Evolutionary conservation across 1,140 invertebrate species (phyloP).

Genomic region (Dinothrombium tinctorium): DNA sequence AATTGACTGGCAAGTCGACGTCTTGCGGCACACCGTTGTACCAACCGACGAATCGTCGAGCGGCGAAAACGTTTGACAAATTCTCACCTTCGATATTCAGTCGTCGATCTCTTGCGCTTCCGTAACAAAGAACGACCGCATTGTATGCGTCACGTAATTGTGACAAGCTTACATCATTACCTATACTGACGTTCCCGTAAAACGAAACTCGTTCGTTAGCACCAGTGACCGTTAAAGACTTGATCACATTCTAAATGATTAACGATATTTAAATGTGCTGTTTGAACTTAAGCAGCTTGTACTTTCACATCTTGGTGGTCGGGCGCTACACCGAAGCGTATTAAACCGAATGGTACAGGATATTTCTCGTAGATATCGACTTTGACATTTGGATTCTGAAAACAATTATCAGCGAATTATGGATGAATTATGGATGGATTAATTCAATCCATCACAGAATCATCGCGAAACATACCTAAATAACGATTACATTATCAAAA

Average conservation of each 20-base stretch:
- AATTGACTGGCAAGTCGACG: constrained; percentile 32
- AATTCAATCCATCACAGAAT: constrained; percentile 1
- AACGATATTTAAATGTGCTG: constrained; percentile 2
- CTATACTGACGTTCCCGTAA: constrained; percentile 71
- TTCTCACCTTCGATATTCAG: constrained; percentile 66
- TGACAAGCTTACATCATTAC: constrained; percentile 45
- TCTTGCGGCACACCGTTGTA: constrained; percentile 82
- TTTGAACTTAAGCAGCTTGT: constrained; percentile 17
- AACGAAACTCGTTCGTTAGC: constrained; percentile 51
- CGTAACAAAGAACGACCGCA: constrained; percentile 67
- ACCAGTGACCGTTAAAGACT: constrained; percentile 76
- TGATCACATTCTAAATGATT: constrained; percentile 53
- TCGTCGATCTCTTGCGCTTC: constrained; percentile 50
- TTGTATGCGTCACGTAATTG: constrained; percentile 58
- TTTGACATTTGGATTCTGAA: constrained; percentile 26
- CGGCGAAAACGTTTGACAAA: constrained; percentile 55
- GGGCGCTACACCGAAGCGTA: constrained; percentile 89
- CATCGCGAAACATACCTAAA: background rate
- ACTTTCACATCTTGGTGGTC: constrained; percentile 96
- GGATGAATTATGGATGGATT: background rate
- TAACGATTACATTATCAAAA: too few species aligned
- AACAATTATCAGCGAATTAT: constrained; percentile 5
- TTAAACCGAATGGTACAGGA: constrained; percentile 91
- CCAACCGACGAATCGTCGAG: constrained; percentile 80
- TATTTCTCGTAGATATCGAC: constrained; percentile 84